phyloP scores from a whole-genome alignment of 2,888 invertebrate species.

The Brenthis ino region DNA sequence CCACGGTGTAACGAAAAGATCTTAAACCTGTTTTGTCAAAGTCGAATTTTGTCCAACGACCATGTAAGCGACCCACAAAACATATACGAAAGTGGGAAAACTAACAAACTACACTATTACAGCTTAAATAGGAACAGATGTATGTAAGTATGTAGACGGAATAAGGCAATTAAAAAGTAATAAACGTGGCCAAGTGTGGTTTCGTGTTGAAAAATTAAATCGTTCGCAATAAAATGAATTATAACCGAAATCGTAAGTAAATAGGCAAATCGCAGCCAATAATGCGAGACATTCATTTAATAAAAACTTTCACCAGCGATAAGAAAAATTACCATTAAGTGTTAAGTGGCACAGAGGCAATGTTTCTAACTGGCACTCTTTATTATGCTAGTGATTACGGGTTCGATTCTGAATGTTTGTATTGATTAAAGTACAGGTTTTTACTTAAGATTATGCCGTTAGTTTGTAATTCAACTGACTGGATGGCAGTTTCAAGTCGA shows the following conservation, averaged over 20 bases:
- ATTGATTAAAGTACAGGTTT: no score
- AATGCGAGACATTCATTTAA: constrained; percentile 29
- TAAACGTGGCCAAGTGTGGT: constrained; percentile 7
- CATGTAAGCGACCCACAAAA: constrained; percentile 64
- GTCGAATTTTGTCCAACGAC: constrained; percentile 60
- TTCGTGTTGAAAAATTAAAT: constrained; percentile 15
- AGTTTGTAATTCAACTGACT: no score
- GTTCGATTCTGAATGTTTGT: no score
- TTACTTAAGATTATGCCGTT: no score
- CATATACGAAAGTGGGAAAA: constrained; percentile 65
- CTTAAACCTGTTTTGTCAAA: constrained; percentile 65
- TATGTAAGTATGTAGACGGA: constrained; percentile 1
- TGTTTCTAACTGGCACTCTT: no score
- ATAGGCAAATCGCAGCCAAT: constrained; percentile 5
- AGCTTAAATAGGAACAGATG: constrained; percentile 4
- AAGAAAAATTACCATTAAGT: constrained; percentile 48
- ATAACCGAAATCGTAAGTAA: constrained; percentile 9
- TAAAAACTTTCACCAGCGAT: constrained; percentile 57
- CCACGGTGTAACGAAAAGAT: constrained; percentile 57
- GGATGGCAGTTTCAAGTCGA: no score
- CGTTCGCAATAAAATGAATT: constrained; percentile 2
- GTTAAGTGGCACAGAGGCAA: background rate
- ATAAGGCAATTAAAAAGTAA: constrained; percentile 10
- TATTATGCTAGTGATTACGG: no score
- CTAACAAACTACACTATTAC: constrained; percentile 41